Base-by-base conservation (phyloP, 2,113 vertebrate genomes). In the Ammodytes marinus region DNA sequence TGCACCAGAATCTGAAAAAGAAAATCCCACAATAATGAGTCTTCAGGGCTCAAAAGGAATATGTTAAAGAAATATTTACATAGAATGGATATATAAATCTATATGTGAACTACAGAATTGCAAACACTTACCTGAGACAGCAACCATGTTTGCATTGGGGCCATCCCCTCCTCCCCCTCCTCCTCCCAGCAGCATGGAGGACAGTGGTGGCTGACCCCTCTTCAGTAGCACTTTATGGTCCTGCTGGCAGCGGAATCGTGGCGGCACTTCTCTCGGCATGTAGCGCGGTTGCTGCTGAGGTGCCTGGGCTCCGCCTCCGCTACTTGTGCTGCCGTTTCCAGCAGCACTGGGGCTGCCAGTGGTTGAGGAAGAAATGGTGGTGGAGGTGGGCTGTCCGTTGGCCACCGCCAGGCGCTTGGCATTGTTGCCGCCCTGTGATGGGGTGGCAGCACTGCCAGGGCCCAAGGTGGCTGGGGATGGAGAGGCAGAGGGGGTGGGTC, bases 221-320 rank as follows among this genome's bases (percentile, higher is more conserved):
- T 99, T 99, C 95, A 99, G 97, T 98, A 99, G 98, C 98, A 99
- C 98, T 98, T 99, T 99, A 96, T 99, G 98, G 97, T 99, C 98
- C 97, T 99, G 98, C 98, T 99, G 98, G 97, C 97, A 98, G 96
- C 98, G 98, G 96, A 99, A 99, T 96, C 98, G 96, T 93, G 98
- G 98, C 57, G 98, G 98, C 97, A 99, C 98, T 97, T 99, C 98
- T 96, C 98, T 97, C 96, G 98, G 97, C 98, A 99, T 98, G 96
- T 99, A 99, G 96, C 98, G 98, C 89, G 91, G 88, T 66, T 91
- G 92, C 89, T 94, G 93, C 87, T 98, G 96, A 95, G 97, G 95
- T 73, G 93, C 90, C 95, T 97, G 96, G 95, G 96, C 89, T 94
- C 96, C 96, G 79, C 91, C 93, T 77, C 91, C 93, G 65, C 88